Base-by-base conservation (phyloP, 1,140 invertebrate genomes). In the Drosophila orena region DNA sequence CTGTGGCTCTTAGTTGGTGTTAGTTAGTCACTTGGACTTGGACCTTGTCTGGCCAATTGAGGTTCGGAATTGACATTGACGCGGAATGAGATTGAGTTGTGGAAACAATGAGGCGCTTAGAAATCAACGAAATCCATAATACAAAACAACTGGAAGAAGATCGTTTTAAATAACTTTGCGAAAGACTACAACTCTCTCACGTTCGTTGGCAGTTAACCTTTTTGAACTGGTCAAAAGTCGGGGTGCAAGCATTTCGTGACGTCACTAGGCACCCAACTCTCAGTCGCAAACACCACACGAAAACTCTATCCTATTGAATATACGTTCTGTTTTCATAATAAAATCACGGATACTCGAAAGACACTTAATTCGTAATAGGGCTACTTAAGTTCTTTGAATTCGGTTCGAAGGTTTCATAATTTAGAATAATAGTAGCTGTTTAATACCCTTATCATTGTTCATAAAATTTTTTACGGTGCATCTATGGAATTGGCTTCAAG, bases 151-250 rank as follows among this genome's bases (percentile, higher is more conserved):
- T 66, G 47, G n/a, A 14, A 22, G 61, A 53, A 54, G 61, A 69
- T 69, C 35, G 52, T 27, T 46, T 59, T 12, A 43, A 52, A 61
- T 20, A 38, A 24, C 30, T 46, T 54, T 66, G 37, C 37, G 34
- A 43, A 49, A 66, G 24, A 56, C 34, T 44, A 22, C 44, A 81
- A 86, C 54, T 76, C 83, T 85, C 81, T 86, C 81, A 86, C 81
- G 83, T 85, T 85, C 59, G 44, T 27, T 70, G 34, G 61, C 17
- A 83, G 77, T 83, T 89, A 89, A 86, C 83, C 83, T 86, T 70
- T 80, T 83, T 86, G 75, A 86, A 81, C 75, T 83, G 81, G 58
- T 81, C 70, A 69, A 57, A 58, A 57, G 57, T 59, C 50, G 55
- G 22, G 10, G 27, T 69, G 66, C 62, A 68, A 20, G 52, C 44